These are phyloP conservation scores for Sarcophaga bullata DNA, from an alignment of 1,140 invertebrate genomes.

Conservation along the genomic window DNA sequence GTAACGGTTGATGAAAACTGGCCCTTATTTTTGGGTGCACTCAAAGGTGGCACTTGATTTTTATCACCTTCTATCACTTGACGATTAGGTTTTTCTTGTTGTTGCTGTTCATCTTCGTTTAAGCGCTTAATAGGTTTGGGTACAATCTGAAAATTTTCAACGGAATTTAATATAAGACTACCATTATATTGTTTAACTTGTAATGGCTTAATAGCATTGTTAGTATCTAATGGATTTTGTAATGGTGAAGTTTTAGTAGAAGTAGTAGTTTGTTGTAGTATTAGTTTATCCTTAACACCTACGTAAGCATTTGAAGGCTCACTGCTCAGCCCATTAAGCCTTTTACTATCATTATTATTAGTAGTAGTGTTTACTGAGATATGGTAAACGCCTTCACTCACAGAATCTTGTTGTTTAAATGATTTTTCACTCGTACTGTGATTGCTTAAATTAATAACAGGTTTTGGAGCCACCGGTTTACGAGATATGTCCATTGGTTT, in stretches of 20 bases:
- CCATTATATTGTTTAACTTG: conserved; percentile 51
- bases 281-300: conserved; percentile 39
- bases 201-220: conserved; percentile 20
- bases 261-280: conserved; percentile 22
- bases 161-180: conserved; percentile 63
- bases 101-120: conserved; percentile 44
- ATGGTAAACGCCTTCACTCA: conserved; percentile 64
- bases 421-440: conserved; percentile 57
- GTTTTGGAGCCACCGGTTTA: conserved; percentile 47
- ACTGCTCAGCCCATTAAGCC: conserved; percentile 35
- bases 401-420: conserved; percentile 61
- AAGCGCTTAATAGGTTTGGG: conserved; percentile 50
- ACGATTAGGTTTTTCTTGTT: neutral
- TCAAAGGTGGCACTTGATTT: conserved; percentile 53
- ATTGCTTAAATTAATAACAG: neutral
- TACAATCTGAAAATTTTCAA: conserved; percentile 67
- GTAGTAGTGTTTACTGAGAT: conserved; percentile 56
- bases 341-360: conserved; percentile 40
- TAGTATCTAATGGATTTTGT: conserved; percentile 35
- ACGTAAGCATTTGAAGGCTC: conserved; percentile 19
- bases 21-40: conserved; percentile 49
- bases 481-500: conserved; percentile 50
- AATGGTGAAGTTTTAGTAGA: neutral
- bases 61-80: conserved; percentile 40
- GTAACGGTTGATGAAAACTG: conserved; percentile 47